Evolutionary conservation across 53 echinoderm and acorn worm species (phyloP).

Genomic region (Pentamera pediparva): DNA sequence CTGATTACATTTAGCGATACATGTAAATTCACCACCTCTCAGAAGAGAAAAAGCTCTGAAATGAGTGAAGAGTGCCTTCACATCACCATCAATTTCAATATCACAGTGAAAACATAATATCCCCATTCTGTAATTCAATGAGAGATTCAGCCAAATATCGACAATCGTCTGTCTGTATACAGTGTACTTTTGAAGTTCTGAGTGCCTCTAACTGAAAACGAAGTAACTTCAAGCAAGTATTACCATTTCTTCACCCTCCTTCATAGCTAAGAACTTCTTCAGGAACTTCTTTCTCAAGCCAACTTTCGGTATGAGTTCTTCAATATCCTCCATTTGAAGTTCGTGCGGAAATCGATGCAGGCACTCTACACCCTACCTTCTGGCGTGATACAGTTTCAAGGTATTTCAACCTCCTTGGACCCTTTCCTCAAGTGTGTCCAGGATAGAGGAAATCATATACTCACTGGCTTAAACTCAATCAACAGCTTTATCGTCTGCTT

Average conservation of each 20-base stretch:
- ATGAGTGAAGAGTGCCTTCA: not conserved
- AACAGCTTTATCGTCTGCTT: not conserved
- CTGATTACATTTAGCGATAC: not conserved
- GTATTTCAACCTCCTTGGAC: too few relatives aligned
- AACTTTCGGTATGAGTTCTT: not conserved
- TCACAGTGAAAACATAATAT: not conserved
- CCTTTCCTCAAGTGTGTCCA: too few relatives aligned
- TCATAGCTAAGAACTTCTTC: not conserved
- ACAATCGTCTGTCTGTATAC: not conserved
- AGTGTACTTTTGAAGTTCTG: not conserved
- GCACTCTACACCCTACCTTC: too few relatives aligned
- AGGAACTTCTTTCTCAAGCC: not conserved
- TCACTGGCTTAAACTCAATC: not conserved
- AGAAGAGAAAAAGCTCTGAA: not conserved
- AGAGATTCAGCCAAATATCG: not conserved
- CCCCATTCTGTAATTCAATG: not conserved
- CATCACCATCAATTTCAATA: not conserved
- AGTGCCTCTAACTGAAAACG: not conserved
- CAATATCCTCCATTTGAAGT: too few relatives aligned
- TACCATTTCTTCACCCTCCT: not conserved
- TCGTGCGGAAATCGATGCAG: too few relatives aligned
- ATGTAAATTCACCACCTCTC: not conserved
- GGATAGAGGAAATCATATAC: too few relatives aligned
- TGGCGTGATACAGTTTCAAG: too few relatives aligned
- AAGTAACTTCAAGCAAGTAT: not conserved